Evolutionary conservation across 1,140 invertebrate genomes (phyloP), one percentile per base, ranked within the genome.

Genomic region (Homarus americanus): DNA sequence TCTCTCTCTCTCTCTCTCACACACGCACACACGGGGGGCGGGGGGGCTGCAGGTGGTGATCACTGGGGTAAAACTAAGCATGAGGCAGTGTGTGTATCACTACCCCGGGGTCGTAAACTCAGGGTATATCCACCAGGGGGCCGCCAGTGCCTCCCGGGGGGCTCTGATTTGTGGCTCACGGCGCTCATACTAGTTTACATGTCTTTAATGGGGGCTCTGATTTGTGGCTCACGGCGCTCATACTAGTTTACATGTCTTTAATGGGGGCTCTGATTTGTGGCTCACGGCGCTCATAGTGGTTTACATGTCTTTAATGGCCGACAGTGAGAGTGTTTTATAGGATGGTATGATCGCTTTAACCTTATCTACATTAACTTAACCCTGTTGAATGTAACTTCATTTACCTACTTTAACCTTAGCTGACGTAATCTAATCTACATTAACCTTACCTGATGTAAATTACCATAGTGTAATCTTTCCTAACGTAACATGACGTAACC

Each of bases 11-110:
- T 9, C 53, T 17, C 53, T 58, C 53, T 10, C 53, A n/a, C n/a
- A n/a, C n/a, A n/a, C n/a, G n/a, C n/a, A n/a, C n/a, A n/a, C n/a
- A 2, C 20, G 20, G 10, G 53, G 53, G 53, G 10, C 9, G 53
- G 53, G 53, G 53, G 20, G 53, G 53, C 9, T 4, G 44, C 9
- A 24, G 53, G 53, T 17, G 53, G 20, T 58, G 20, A 58, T 58
- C 20, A 2, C 53, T 10, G 20, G 53, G 53, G 79, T 82, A 82
- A 82, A 82, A 82, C 79, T 49, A 82, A 41, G 32, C 79, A 82
- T 58, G 44, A 58, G 34, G 79, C 79, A n/a, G n/a, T 58, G 79
- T n/a, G 79, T 49, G 9, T 82, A 82, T 82, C 66, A 53, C 80
- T 82, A 66, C 66, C 36, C 36, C 24, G 49, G 32, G 80, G 80